A percentile compares a stretch with the other conserved stretches of the same genome.
Evolutionary conservation across 2,113 vertebrate species (phyloP).

Genomic region (Guaruba guarouba): DNA sequence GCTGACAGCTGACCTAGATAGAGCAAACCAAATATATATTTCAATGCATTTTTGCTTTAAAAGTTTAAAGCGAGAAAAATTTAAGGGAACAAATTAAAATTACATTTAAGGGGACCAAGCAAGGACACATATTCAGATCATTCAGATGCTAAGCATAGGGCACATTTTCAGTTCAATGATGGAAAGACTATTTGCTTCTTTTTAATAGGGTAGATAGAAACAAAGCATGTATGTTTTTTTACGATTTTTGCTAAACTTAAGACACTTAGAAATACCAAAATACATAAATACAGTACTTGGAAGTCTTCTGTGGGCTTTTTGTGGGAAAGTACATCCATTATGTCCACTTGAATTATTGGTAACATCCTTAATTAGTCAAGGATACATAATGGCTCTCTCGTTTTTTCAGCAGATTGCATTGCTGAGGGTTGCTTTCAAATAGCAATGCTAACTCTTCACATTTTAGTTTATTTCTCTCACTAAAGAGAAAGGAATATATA

Average conservation of each 20-base stretch:
- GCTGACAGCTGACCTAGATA: not conserved
- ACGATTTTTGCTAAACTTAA: not conserved
- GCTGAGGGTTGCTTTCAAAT: not conserved
- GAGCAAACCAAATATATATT: not conserved
- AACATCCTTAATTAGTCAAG: not conserved
- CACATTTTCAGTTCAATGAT: not conserved
- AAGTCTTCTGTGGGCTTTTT: not conserved
- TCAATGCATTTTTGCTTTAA: not conserved
- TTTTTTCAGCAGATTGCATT: not conserved
- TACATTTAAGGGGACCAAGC: not conserved
- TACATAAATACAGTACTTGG: not conserved
- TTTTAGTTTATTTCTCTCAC: not conserved
- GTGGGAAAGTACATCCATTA: not conserved
- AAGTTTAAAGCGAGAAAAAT: not conserved
- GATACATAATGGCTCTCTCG: not conserved
- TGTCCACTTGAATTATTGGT: not conserved
- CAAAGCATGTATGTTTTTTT: not conserved
- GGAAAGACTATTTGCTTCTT: not conserved
- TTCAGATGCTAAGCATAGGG: not conserved
- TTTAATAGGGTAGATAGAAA: not conserved
- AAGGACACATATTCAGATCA: not conserved
- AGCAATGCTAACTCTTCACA: not conserved
- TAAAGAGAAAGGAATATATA: not conserved
- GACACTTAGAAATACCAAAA: not conserved
- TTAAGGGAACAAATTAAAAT: not conserved